Base-by-base conservation (phyloP, 1,140 invertebrate genomes). In the Drosophila jambulina region DNA sequence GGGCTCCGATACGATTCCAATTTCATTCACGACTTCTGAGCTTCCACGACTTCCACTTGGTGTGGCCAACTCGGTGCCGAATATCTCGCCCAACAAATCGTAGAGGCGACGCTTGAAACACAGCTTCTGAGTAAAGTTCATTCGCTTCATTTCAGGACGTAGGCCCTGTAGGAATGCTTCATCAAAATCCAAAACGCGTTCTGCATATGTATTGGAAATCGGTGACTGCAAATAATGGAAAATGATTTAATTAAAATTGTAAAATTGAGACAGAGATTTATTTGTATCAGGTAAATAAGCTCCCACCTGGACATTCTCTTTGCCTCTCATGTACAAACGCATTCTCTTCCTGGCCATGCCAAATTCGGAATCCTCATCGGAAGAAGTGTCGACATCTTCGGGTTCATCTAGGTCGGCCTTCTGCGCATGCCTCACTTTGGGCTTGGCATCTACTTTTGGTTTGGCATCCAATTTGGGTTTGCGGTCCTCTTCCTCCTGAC, bases 61-160 rank as follows among this genome's bases (percentile, higher is more conserved):
- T 9, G 45, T 25, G 15, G 45, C 1, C 15, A 2, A 5, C 15
- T 48, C 45, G 17, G 43, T 19, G 21, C 59, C 57, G 38, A 92
- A 92, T 32, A 92, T 91, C 34, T 92, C 82, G 13, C 78, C 65
- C 7, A 92, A 57, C 9, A 91, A 53, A 29, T 90, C 87, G 40
- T 92, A 92, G 2, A 92, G 76, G 29, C 91, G 80, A 3, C 85
- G 80, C 56, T 92, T 92, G 23, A 92, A 92, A n/a, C 65, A 58
- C 8, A 92, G 69, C 58, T 92, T 92, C 48, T 92, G 82, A 34
- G 76, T 72, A 34, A 90, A 91, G 49, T 84, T 69, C 91, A 92
- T 92, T 19, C 70, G 76, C 9, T 82, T 75, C 54, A 92, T 90
- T 64, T 92, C 91, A 25, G 91, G 87, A 8, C 80, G 78, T 6